Percentiles rank a stretch among this genome's conserved stretches.
phyloP scores from a whole-genome alignment of 2,797 vertebrate species.

The Tolypeutes matacus region DNA sequence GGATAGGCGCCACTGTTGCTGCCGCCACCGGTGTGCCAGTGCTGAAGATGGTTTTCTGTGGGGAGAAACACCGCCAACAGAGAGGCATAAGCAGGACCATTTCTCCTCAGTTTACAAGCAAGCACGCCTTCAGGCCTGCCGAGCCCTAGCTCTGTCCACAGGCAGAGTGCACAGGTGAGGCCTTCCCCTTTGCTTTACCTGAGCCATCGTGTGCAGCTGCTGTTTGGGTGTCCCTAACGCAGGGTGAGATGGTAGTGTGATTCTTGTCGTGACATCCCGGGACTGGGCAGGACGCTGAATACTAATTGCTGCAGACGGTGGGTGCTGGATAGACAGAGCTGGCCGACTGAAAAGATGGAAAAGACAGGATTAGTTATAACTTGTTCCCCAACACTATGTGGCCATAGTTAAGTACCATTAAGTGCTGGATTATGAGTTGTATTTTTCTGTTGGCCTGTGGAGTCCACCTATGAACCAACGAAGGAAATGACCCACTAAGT shows the following conservation, averaged over 20 bases:
- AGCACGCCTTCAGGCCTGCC: neutral
- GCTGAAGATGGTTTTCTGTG: slow-evolving; percentile 97
- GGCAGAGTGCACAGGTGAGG: fast-evolving
- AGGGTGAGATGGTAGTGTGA: slow-evolving; percentile 96
- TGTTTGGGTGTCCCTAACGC: slow-evolving; percentile 94
- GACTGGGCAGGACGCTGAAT: slow-evolving; percentile 95
- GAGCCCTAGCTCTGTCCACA: neutral
- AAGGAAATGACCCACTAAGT: neutral
- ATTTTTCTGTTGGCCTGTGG: slow-evolving; percentile 2
- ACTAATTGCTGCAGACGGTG: slow-evolving; percentile 93
- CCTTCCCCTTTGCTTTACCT: slow-evolving; percentile 87
- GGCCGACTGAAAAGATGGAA: slow-evolving; percentile 89
- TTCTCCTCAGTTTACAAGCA: neutral
- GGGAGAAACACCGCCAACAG: slow-evolving; percentile 41
- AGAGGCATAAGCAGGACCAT: neutral
- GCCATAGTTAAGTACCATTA: neutral
- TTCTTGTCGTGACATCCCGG: slow-evolving; percentile 93
- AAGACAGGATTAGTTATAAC: neutral
- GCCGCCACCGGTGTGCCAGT: slow-evolving; percentile 97
- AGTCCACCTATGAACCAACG: neutral
- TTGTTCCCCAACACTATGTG: neutral
- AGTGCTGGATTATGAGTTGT: neutral
- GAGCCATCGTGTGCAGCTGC: slow-evolving; percentile 96
- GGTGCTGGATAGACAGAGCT: slow-evolving; percentile 94
- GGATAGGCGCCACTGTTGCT: slow-evolving; percentile 98